Evolutionary conservation across 2,888 invertebrate genomes (phyloP), one percentile per base, ranked within the genome.

Genomic region (Yponomeuta sedellus): DNA sequence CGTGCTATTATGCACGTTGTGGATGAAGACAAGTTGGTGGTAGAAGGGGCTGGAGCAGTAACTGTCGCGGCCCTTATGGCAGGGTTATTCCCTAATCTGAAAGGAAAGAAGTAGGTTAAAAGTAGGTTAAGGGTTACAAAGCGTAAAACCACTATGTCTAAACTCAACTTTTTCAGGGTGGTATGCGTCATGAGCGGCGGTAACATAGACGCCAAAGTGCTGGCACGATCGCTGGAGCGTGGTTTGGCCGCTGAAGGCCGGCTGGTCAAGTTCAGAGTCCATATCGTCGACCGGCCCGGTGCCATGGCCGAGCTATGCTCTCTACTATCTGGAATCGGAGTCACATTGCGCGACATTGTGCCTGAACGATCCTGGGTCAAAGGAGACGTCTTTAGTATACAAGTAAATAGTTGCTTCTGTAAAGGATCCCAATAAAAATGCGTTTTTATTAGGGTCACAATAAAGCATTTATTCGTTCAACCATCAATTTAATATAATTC

Each of bases 291-390:
- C 83, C 92, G 96, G 68, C 97, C 97, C 0, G 97, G 97, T 3
- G 97, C 96, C 16, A 95, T 98, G 74, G 94, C 96, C 0, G 97
- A 97, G 72, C 85, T 98, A 19, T 96, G 97, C 72, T 88, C 92
- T 69, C 77, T 96, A 65, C 87, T 98, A 57, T 93, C 94, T 1
- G 88, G 92, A n/a, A 87, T 96, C 56, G 97, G 97, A 0, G 96
- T 97, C 5, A 95, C 95, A 34, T 94, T 99, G 72, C 97, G 98
- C 78, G 98, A 98, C 81, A 97, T 98, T 68, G 95, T 97, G 80
- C 98, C 98, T 72, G 98, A 99, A 80, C 92, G 98, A 66, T 97
- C 98, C 2, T 99, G 98, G 98, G 94, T 98, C 25, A 95, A 95
- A 70, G 94, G 94, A 34, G 98, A 99, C 80, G 95, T 98, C 19